Percentiles rank a stretch among this genome's conserved stretches.
Evolutionary conservation across 2,888 invertebrate genomes (phyloP).

Genomic region (Dexiosoma caninum): DNA sequence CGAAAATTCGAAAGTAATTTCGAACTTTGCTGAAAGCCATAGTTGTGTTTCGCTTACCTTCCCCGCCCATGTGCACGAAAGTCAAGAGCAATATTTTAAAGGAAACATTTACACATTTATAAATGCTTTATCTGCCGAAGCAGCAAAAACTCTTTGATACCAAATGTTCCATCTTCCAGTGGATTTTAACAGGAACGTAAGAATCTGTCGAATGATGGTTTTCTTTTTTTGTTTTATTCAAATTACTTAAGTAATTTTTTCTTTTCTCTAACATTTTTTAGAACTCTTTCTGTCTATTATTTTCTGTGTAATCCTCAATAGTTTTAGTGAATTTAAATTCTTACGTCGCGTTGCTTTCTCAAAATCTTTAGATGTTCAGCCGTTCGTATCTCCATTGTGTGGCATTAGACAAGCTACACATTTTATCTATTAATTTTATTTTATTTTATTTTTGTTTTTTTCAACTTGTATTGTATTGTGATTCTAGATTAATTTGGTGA

Average conservation of each 20-base stretch:
- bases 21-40: too few species aligned
- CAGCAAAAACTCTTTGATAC: conserved; percentile 13
- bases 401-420: conserved; percentile 20
- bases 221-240: neutral
- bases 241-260: neutral
- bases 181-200: neutral
- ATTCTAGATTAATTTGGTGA: conserved; percentile 9
- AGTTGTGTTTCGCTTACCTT: neutral
- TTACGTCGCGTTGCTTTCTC: conserved; percentile 16
- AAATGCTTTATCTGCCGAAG: conserved; percentile 22
- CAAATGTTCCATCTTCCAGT: neutral
- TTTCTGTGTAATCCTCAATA: conserved; percentile 32
- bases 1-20: too few species aligned
- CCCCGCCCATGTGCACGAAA: neutral
- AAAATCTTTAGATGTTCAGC: conserved; percentile 41
- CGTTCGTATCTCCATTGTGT: conserved; percentile 29
- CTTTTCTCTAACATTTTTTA: neutral
- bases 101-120: neutral
- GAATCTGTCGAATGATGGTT: neutral
- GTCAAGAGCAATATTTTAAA: neutral
- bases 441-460: neutral
- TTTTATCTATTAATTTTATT: neutral
- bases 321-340: conserved; percentile 44
- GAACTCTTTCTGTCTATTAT: neutral
- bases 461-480: neutral